These are phyloP conservation scores for Cecropterus lyciades DNA, from an alignment of 1,140 invertebrate genomes.

Conservation along the genomic window DNA sequence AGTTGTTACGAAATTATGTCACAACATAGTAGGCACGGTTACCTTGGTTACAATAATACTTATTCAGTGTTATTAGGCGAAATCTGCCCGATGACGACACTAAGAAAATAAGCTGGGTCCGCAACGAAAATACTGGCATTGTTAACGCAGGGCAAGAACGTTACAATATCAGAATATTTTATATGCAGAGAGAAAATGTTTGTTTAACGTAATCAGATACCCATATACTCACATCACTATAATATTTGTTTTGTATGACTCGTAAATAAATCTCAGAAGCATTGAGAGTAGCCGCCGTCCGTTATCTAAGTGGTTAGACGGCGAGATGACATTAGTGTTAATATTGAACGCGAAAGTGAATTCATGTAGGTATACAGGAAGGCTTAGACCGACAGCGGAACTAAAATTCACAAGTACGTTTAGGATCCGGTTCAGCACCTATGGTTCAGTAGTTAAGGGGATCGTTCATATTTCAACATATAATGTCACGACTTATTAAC, in stretches of 20 bases:
- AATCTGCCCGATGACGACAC: too few species aligned
- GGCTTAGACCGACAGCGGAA: not conserved
- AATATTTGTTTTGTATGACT: not conserved
- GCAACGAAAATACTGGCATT: too few species aligned
- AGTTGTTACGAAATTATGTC: too few species aligned
- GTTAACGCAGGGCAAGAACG: too few species aligned
- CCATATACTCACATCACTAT: not conserved
- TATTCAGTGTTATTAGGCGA: too few species aligned
- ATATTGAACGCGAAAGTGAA: constrained; percentile 8
- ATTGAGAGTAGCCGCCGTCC: not conserved
- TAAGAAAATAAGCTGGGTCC: too few species aligned
- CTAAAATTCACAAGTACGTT: too few species aligned
- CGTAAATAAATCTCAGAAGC: not conserved
- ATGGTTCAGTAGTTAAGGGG: constrained; percentile 36
- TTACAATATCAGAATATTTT: not conserved
- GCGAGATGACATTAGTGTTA: constrained; percentile 6
- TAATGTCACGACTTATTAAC: constrained; percentile 67
- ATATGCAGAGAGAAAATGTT: not conserved
- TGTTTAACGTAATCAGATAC: not conserved
- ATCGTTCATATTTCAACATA: constrained; percentile 49
- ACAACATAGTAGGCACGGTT: too few species aligned
- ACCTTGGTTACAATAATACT: too few species aligned
- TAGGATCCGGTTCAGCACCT: constrained; percentile 8
- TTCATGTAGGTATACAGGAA: not conserved
- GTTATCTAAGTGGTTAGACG: constrained; percentile 12